phyloP scores from a whole-genome alignment of 2,113 vertebrate genomes.

The Alouatta palliata region DNA sequence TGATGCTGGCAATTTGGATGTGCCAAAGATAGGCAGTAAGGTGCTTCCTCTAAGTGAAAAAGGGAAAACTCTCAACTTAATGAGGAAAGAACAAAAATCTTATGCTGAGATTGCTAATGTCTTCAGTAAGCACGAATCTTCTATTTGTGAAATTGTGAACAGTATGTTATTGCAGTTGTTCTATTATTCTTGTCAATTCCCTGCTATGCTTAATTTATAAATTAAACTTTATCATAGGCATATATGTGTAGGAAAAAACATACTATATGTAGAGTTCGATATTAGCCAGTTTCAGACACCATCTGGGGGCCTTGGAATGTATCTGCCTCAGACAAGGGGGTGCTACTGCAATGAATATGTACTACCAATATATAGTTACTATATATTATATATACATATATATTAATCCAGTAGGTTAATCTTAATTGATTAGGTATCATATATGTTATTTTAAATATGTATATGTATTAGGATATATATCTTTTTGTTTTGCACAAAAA shows the following conservation, averaged over 20 bases:
- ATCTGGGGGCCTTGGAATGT: background rate
- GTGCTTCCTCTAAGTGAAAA: background rate
- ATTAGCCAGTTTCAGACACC: background rate
- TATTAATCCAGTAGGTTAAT: background rate
- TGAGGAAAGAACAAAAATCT: background rate
- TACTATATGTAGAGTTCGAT: background rate
- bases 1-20: background rate
- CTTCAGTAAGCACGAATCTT: background rate
- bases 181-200: background rate
- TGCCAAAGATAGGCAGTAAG: background rate
- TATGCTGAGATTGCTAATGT: background rate
- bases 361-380: background rate
- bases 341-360: background rate
- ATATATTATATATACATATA: background rate
- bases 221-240: background rate
- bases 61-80: background rate
- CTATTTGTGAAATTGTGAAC: background rate
- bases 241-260: background rate
- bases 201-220: background rate
- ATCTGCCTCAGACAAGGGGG: background rate
- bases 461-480: background rate
- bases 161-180: background rate
- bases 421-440: background rate
- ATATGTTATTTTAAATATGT: background rate
- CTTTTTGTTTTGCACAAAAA: background rate